Evolutionary conservation across 2,888 invertebrate genomes (phyloP).

Genomic region (Brachylomia viminalis): DNA sequence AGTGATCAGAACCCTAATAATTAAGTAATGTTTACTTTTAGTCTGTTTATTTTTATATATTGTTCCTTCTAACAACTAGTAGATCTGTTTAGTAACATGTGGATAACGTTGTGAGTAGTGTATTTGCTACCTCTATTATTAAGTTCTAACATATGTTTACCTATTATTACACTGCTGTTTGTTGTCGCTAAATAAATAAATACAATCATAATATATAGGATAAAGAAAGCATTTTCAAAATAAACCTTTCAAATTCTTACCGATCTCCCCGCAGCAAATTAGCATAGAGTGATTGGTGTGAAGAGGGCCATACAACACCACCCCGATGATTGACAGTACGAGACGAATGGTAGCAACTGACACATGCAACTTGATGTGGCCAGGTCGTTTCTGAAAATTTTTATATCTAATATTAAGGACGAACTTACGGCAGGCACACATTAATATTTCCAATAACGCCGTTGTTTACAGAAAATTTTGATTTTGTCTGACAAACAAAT

Average conservation of each 20-base stretch:
- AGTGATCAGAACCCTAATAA: too few species aligned
- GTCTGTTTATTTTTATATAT: too few species aligned
- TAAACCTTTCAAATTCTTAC: conserved; percentile 30
- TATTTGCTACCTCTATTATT: too few species aligned
- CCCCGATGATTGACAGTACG: conserved; percentile 43
- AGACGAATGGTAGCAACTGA: conserved; percentile 57
- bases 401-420: not conserved
- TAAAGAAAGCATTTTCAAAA: not conserved
- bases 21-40: too few species aligned
- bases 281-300: conserved; percentile 37
- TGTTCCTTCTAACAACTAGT: too few species aligned
- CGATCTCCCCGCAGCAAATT: conserved; percentile 49
- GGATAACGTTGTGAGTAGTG: too few species aligned
- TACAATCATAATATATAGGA: not conserved
- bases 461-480: too few species aligned
- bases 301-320: conserved; percentile 44
- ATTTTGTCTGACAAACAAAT: not conserved
- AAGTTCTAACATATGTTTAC: too few species aligned
- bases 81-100: too few species aligned
- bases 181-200: too few species aligned
- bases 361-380: conserved; percentile 59
- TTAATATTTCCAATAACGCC: not conserved
- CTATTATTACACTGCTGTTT: too few species aligned
- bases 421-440: not conserved
- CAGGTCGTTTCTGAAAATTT: conserved; percentile 59